Evolutionary conservation across 2,113 vertebrate species (phyloP), one percentile per base, ranked within the genome.

Genomic region (Puma concolor): DNA sequence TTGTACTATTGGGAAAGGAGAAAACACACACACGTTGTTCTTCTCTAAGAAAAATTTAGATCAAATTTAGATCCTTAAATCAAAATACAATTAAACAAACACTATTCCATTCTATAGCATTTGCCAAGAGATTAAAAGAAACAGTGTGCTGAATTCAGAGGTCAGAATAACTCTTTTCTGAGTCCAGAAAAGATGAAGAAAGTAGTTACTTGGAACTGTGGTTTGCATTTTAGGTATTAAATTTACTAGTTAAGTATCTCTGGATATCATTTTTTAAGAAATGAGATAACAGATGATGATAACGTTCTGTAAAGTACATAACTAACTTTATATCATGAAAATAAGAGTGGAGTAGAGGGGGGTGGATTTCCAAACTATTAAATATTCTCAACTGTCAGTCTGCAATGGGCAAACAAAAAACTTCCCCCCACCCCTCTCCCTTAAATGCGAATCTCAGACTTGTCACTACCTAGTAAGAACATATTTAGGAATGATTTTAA

Each of bases 31-130:
- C 19, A 29, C 8, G 71, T 13, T 1, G 3, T 80, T n/a, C 25
- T 94, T 64, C 74, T 21, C 41, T 97, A 86, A 91, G 79, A 88
- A 91, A 66, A 38, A 69, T 50, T 84, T 57, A 92, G 12, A 69
- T 63, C 54, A 60, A 38, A 76, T 64, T 84, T 50, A 92, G 12
- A 64, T 63, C 54, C n/a, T 63, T 76, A 71, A 72, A 41, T 33
- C 88, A 93, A 93, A 96, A 80, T 88, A 33, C 44, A 67, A 64
- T 64, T 19, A 57, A 71, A 50, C 11, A 74, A 71, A 87, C 41
- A 38, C 16, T 38, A 41, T 36, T 63, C 50, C 41, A 66, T 50
- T 57, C 38, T 33, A 50, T 17, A 85, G 27, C 27, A 54, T 90
- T 67, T 95, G 57, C 48, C 60, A 83, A 60, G 52, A 81, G 25